Conservation (phyloP, 2,113 vertebrate genomes). For the Amblyopsis rosae region DNA sequence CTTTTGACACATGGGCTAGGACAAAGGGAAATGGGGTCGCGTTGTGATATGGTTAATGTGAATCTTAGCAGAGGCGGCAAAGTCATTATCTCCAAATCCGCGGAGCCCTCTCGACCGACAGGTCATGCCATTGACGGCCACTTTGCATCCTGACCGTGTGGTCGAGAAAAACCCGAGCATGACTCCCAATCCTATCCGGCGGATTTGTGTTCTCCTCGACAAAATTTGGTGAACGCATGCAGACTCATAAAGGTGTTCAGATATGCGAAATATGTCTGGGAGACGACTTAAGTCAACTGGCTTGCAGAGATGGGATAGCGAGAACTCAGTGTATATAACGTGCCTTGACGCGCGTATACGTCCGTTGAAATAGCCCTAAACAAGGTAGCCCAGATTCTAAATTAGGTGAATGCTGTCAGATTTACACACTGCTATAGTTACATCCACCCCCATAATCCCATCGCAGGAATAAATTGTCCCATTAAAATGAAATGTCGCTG, state of each 20-base stretch:
- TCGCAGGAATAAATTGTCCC: slow-evolving; percentile 71
- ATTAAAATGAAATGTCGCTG: slow-evolving; percentile 76
- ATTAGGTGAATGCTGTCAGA: slow-evolving; percentile 60
- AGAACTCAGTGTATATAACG: slow-evolving; percentile 22
- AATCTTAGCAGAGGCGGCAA: slow-evolving; percentile 65
- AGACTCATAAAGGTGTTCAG: slow-evolving; percentile 68
- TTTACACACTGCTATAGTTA: slow-evolving; percentile 62
- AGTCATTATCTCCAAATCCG: slow-evolving; percentile 74
- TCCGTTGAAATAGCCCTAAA: slow-evolving; percentile 23
- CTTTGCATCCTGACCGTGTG: slow-evolving; percentile 65
- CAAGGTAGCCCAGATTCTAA: slow-evolving; percentile 31
- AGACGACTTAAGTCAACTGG: slow-evolving; percentile 69
- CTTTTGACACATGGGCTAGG: slow-evolving; percentile 56
- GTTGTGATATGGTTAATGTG: slow-evolving; percentile 69
- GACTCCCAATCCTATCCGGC: slow-evolving; percentile 71
- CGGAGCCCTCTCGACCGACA: slow-evolving; percentile 62
- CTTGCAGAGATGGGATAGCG: slow-evolving; percentile 1
- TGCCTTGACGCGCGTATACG: background rate
- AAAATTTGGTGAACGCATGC: slow-evolving; percentile 69
- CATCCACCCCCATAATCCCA: slow-evolving; percentile 64
- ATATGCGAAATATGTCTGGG: slow-evolving; percentile 65
- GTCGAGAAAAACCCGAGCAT: slow-evolving; percentile 64
- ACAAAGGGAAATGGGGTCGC: slow-evolving; percentile 64
- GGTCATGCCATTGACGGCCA: slow-evolving; percentile 54
- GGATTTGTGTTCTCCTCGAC: slow-evolving; percentile 70